A percentile compares a stretch with the other conserved stretches of the same genome.
phyloP scores from a whole-genome alignment of 1,140 invertebrate species.

The Zophobas morio region DNA sequence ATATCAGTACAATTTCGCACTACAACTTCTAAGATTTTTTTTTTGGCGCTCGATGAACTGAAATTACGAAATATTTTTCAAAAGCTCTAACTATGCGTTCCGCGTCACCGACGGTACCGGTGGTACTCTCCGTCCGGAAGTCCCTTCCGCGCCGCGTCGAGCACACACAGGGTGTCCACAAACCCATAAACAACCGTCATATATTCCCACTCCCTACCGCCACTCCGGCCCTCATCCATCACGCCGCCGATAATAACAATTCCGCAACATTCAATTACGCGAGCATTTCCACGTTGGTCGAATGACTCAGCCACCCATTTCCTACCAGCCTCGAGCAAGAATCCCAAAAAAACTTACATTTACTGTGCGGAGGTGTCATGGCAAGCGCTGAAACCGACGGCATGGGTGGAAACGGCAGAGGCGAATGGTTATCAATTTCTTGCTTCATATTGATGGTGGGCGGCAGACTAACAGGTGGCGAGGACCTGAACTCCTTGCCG shows the following conservation, averaged over 20 bases:
- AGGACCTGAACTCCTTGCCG: conserved; percentile 64
- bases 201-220: not conserved
- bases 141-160: no score
- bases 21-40: no score
- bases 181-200: conserved; percentile 5
- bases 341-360: conserved; percentile 69
- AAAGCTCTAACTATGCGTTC: no score
- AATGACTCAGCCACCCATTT: conserved; percentile 16
- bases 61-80: no score
- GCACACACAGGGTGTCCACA: conserved; percentile 23
- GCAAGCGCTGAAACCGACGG: conserved; percentile 81
- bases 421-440: conserved; percentile 71
- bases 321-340: not conserved
- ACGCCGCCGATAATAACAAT: conserved; percentile 28
- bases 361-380: conserved; percentile 83
- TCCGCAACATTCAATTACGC: conserved; percentile 22
- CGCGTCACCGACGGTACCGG: no score
- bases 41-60: no score
- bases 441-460: conserved; percentile 69
- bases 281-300: conserved; percentile 19
- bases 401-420: conserved; percentile 77
- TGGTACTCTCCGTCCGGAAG: no score
- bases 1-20: no score
- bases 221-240: not conserved
- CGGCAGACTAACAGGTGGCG: conserved; percentile 71